Evolutionary conservation across 2,797 vertebrate species (phyloP).

Genomic region (Holocentrus rufus): DNA sequence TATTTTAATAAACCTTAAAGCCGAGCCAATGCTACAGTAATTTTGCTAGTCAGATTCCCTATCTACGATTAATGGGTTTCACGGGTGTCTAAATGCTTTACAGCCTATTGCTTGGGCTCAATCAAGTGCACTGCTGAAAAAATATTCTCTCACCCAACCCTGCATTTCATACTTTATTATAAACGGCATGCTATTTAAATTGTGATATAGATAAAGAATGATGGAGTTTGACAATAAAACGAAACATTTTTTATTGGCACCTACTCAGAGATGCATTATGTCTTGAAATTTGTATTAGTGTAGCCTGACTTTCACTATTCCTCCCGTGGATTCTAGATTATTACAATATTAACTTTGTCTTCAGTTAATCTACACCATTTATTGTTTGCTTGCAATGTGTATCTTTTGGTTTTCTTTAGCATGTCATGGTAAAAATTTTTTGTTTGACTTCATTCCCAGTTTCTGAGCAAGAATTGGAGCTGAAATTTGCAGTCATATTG

Average conservation of each 20-base stretch:
- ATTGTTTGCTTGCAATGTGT: background rate
- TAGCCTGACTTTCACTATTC: too few species aligned
- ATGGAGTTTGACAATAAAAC: background rate
- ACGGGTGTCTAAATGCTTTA: conserved; percentile 22
- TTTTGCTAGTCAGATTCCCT: conserved; percentile 19
- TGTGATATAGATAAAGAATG: conserved; percentile 1
- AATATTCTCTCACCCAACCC: background rate
- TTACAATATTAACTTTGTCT: background rate
- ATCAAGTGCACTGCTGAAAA: conserved; percentile 1
- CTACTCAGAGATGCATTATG: too few species aligned
- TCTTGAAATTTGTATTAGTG: too few species aligned
- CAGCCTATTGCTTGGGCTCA: conserved; percentile 13
- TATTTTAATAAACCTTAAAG: conserved; percentile 29
- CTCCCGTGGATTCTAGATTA: background rate
- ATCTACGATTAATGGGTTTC: conserved; percentile 40
- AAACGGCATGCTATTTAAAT: background rate
- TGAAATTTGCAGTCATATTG: conserved; percentile 16
- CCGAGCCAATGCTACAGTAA: conserved; percentile 6
- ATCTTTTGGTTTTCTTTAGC: too few species aligned
- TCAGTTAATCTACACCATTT: background rate
- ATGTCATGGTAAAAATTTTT: conserved; percentile 29
- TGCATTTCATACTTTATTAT: background rate
- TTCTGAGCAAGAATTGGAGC: background rate
- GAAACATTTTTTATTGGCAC: background rate
- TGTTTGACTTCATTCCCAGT: conserved; percentile 8